Evolutionary conservation across 2,888 invertebrate species (phyloP).

Genomic region (Lymantria monacha): DNA sequence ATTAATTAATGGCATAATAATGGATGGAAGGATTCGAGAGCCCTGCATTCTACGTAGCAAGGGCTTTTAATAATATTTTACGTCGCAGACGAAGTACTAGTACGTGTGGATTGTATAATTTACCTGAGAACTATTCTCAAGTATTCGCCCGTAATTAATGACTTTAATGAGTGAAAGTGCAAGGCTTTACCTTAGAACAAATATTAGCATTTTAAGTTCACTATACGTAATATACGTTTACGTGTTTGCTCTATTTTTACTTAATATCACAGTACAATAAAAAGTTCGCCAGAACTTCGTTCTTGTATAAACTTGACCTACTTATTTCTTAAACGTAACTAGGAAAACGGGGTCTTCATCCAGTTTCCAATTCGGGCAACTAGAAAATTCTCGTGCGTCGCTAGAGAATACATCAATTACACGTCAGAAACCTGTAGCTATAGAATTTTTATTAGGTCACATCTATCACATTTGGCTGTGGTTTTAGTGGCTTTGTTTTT

Average conservation of each 20-base stretch:
- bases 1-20: conserved; percentile 50
- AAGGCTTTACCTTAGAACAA: neutral
- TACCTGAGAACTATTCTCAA: conserved; percentile 38
- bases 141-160: conserved; percentile 31
- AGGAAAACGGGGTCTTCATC: conserved; percentile 45
- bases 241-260: too few relatives aligned
- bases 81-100: conserved; percentile 34
- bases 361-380: conserved; percentile 43
- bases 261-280: neutral
- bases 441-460: too few relatives aligned
- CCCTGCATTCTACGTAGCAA: conserved; percentile 43
- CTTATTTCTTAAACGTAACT: conserved; percentile 37
- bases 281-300: conserved; percentile 22
- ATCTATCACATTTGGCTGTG: too few relatives aligned
- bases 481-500: too few relatives aligned
- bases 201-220: too few relatives aligned
- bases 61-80: conserved; percentile 46
- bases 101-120: conserved; percentile 41
- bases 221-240: too few relatives aligned
- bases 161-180: conserved; percentile 27
- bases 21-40: conserved; percentile 43
- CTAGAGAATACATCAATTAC: conserved; percentile 42
- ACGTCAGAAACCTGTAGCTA: neutral
- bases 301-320: conserved; percentile 50
- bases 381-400: conserved; percentile 38